Evolutionary conservation across 2,113 vertebrate species (phyloP).

Genomic region (Acrocephalus kingi): DNA sequence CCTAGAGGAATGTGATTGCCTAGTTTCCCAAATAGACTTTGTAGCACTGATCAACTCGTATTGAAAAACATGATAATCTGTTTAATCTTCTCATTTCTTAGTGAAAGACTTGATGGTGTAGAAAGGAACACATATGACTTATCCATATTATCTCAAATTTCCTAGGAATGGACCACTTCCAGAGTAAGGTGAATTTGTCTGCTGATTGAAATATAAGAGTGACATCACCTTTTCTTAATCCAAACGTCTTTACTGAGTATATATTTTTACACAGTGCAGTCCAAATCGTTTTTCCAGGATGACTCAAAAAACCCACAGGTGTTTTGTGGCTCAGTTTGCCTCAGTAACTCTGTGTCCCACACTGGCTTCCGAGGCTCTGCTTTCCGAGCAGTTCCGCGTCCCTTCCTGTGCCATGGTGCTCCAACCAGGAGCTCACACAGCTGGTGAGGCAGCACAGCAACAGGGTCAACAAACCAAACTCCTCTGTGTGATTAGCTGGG

Average conservation of each 20-base stretch:
- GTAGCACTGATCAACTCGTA: neutral
- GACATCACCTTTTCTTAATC: neutral
- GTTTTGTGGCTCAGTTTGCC: neutral
- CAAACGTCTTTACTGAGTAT: neutral
- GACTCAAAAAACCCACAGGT: accelerated
- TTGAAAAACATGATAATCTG: neutral
- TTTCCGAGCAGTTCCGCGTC: neutral
- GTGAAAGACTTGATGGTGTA: neutral
- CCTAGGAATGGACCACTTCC: neutral
- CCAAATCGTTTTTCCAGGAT: neutral
- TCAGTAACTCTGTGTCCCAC: neutral
- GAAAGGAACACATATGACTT: neutral
- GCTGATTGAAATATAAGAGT: neutral
- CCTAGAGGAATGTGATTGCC: neutral
- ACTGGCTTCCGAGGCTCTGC: neutral
- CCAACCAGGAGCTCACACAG: neutral
- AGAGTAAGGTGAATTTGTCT: neutral
- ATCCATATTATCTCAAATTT: neutral
- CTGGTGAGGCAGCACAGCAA: neutral
- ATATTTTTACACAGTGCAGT: neutral
- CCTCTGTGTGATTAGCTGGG: accelerated
- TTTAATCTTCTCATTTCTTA: neutral
- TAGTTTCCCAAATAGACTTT: neutral
- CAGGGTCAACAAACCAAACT: neutral
- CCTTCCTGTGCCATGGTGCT: neutral